Conservation (phyloP, 2,888 invertebrate genomes). For the Pterostichus niger region DNA sequence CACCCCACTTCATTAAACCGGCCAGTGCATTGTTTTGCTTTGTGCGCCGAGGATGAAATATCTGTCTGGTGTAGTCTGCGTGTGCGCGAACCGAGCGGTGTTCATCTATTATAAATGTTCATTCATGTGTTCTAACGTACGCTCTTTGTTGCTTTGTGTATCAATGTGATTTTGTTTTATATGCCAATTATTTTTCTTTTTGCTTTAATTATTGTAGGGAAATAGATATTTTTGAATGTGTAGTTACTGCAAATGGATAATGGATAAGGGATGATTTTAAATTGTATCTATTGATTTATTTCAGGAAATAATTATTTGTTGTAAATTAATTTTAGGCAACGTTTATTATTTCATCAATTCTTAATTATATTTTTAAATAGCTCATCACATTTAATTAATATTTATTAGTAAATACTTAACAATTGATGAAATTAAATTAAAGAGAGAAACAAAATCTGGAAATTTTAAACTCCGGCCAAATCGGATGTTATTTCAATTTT, state of each 20-base stretch:
- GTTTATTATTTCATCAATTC: background rate
- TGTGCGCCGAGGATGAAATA: slow-evolving; percentile 1
- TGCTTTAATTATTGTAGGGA: background rate
- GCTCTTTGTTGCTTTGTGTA: slow-evolving; percentile 8
- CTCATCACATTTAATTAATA: background rate
- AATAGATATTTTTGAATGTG: background rate
- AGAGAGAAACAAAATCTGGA: too few relatives aligned
- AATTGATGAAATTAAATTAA: background rate
- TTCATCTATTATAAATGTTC: slow-evolving; percentile 43
- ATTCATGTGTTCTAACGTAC: slow-evolving; percentile 26
- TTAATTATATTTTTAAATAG: background rate
- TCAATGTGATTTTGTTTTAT: slow-evolving; percentile 22
- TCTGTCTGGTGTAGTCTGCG: background rate
- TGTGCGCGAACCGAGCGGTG: slow-evolving; percentile 6
- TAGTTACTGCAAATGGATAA: too few relatives aligned
- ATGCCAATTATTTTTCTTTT: slow-evolving; percentile 22
- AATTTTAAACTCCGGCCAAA: too few relatives aligned
- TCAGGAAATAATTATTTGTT: too few relatives aligned
- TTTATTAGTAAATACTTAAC: background rate
- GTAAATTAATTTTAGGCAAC: background rate
- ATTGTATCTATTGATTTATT: too few relatives aligned
- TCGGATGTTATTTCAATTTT: too few relatives aligned
- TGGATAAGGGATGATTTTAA: too few relatives aligned
- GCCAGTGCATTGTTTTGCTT: background rate
- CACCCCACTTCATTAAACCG: slow-evolving; percentile 18